phyloP scores from a whole-genome alignment of 2,797 vertebrate genomes.

The Pseudochromis fuscus region DNA sequence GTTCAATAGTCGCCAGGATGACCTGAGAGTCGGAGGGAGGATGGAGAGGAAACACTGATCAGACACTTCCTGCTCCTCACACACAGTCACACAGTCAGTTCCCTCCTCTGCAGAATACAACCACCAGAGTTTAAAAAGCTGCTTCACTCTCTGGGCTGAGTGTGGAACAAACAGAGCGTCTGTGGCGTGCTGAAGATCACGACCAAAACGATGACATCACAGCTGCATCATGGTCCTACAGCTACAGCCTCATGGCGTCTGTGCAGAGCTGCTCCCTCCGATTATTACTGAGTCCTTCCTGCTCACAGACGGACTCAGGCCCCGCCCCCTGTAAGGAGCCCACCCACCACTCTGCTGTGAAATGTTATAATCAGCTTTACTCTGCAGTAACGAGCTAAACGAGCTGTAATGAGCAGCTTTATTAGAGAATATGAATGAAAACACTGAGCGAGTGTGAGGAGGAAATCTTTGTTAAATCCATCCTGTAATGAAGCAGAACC shows the following conservation, averaged over 20 bases:
- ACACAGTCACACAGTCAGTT: not conserved
- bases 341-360: conserved; percentile 31
- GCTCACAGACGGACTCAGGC: not conserved
- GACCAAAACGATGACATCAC: conserved; percentile 34
- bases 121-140: no score
- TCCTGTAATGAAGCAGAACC: conserved; percentile 44
- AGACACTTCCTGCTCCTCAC: not conserved
- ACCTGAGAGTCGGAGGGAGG: conserved; percentile 82
- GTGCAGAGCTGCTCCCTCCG: not conserved
- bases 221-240: conserved; percentile 19
- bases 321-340: not conserved
- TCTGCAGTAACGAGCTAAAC: conserved; percentile 63
- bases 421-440: conserved; percentile 59
- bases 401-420: conserved; percentile 65
- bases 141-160: conserved; percentile 17
- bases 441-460: conserved; percentile 32
- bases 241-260: conserved; percentile 1
- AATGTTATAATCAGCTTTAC: conserved; percentile 74
- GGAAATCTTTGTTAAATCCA: conserved; percentile 54
- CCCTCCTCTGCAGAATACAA: not conserved
- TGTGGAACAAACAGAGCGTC: conserved; percentile 28
- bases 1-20: conserved; percentile 93
- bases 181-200: conserved; percentile 14
- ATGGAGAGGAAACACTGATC: conserved; percentile 3
- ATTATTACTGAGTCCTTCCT: conserved; percentile 11